Evolutionary conservation across 1,140 invertebrate species (phyloP), one percentile per base, ranked within the genome.

Genomic region (Popillia japonica): DNA sequence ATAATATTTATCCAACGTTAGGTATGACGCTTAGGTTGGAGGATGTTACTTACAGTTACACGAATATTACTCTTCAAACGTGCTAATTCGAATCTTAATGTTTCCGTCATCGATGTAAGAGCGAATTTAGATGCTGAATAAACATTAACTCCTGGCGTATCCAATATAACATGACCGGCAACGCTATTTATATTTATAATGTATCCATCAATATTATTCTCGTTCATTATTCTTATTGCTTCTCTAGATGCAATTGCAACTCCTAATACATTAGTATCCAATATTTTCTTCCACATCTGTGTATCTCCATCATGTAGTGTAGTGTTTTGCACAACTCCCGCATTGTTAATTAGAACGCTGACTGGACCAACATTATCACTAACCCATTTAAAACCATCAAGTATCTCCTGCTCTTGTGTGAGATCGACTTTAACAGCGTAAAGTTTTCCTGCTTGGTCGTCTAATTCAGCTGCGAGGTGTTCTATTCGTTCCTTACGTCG

Each of bases 61-160:
- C 92, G 91, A 75, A 93, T 93, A 72, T 89, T 88, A 40, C 88
- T 88, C 20, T 90, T 89, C n/a, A 86, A 83, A 3, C 85, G 82
- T 0, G 86, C 84, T 34, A 96, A 87, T 85, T 96, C 94, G 44
- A 90, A 89, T 41, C 91, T 85, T 7, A 94, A 83, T 0, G 91
- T 89, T 78, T 92, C 89, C 0, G 90, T 90, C 77, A 95, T 86
- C 0, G 90, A 92, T 2, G 90, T 93, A 0, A 95, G 84, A 0
- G 92, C 93, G 86, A 90, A 90, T 88, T 95, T 95, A 20, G 90
- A 91, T 10, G 91, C 89, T 0, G 89, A 79, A 84, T 95, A 95
- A 44, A 93, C 83, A 80, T 83, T 88, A 0, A 80, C 55, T 3
- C 79, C 72, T 0, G 86, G 79, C 3, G 83, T 14, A 14, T 83